A percentile compares a stretch with the other conserved stretches of the same genome.
These are phyloP conservation scores for Drosophila hamatofila DNA, from an alignment of 2,888 invertebrate genomes.

Conservation along the genomic window DNA sequence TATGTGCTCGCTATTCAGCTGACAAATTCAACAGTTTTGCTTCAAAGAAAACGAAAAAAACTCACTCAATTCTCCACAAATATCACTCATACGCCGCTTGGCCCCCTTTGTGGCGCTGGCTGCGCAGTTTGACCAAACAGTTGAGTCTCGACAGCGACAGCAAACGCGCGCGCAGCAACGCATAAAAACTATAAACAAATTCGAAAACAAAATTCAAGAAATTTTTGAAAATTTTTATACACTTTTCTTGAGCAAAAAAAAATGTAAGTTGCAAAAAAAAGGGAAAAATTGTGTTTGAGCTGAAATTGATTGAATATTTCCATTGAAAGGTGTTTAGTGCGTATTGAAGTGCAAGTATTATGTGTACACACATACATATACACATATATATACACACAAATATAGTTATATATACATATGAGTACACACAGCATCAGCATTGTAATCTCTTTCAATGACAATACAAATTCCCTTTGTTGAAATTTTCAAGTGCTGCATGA, in stretches of 20 bases:
- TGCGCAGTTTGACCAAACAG: conserved; percentile 76
- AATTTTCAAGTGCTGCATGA: conserved; percentile 48
- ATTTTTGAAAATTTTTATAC: background rate
- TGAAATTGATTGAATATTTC: background rate
- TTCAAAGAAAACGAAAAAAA: conserved; percentile 26
- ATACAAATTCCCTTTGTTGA: conserved; percentile 11
- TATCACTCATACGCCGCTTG: conserved; percentile 76
- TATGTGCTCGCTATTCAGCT: conserved; percentile 15
- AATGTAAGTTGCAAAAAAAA: conserved; percentile 35
- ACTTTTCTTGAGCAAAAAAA: background rate
- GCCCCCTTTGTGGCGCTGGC: conserved; percentile 51
- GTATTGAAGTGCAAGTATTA: background rate
- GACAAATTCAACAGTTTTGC: conserved; percentile 31
- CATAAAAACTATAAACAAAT: conserved; percentile 15
- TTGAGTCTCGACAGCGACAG: conserved; percentile 70
- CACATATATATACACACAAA: background rate
- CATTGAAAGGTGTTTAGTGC: background rate
- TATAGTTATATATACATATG: background rate
- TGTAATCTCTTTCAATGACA: conserved; percentile 5
- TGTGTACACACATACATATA: background rate
- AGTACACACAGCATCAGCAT: conserved; percentile 19
- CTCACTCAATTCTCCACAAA: conserved; percentile 58
- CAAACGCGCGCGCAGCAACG: conserved; percentile 70
- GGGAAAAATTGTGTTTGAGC: background rate
- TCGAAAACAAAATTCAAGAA: conserved; percentile 13